Percentiles rank a stretch among this genome's conserved stretches.
phyloP scores from a whole-genome alignment of 2,888 invertebrate species.

The Zeuzera pyrina region DNA sequence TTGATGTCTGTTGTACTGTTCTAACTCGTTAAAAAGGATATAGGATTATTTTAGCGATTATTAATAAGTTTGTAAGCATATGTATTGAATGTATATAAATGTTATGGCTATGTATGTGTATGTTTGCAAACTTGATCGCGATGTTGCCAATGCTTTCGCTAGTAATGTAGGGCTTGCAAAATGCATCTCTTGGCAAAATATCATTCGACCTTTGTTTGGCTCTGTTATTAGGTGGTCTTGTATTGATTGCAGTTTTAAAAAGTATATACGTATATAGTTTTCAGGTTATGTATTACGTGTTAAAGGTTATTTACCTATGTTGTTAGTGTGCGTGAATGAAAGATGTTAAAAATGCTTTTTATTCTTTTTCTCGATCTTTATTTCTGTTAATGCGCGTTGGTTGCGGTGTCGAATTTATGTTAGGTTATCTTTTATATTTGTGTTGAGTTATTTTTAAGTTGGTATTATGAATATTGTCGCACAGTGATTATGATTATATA shows the following conservation, averaged over 20 bases:
- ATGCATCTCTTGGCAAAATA: conserved; percentile 33
- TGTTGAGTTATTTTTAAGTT: background rate
- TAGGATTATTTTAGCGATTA: conserved; percentile 28
- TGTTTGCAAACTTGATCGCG: too few species aligned
- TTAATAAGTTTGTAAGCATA: too few species aligned
- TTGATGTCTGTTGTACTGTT: conserved; percentile 22
- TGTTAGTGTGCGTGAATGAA: background rate
- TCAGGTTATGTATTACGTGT: background rate
- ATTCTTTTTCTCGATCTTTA: too few species aligned
- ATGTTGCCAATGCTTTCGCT: too few species aligned
- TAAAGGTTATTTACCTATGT: background rate
- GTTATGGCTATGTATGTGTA: too few species aligned
- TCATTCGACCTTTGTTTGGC: conserved; percentile 34
- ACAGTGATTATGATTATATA: too few species aligned
- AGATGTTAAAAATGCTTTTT: too few species aligned
- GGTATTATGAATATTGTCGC: background rate
- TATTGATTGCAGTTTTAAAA: conserved; percentile 25
- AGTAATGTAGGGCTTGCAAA: conserved; percentile 24
- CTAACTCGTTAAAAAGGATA: conserved; percentile 24
- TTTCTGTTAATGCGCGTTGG: too few species aligned
- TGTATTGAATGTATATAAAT: too few species aligned
- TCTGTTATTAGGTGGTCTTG: conserved; percentile 17
- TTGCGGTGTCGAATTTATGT: too few species aligned
- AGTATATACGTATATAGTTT: background rate
- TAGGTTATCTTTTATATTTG: conserved; percentile 1